Evolutionary conservation across 2,888 invertebrate species (phyloP), one percentile per base, ranked within the genome.

Genomic region (Amiota communis): DNA sequence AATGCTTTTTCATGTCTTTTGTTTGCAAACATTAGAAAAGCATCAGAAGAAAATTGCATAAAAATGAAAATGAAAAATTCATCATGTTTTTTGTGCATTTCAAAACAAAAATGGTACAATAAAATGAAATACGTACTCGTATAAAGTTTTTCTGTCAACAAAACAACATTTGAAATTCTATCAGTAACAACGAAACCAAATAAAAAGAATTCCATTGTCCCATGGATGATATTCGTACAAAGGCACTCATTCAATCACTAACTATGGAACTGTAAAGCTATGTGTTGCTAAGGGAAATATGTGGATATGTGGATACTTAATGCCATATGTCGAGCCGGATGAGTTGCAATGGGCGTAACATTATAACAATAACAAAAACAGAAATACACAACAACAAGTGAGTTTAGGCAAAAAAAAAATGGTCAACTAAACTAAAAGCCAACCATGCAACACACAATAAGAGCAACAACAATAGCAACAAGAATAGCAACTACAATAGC

Each of bases 101-200:
- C 20, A 3, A 15, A 71, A 49, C 12, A 49, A 6, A 23, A n/a
- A n/a, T n/a, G 3, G 3, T 11, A 68, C 36, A 63, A 20, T 8
- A 20, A 49, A 15, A 51, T 53, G 20, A 23, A 57, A 36, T 61
- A 61, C n/a, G n/a, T n/a, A n/a, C n/a, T n/a, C n/a, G n/a, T n/a
- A n/a, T 8, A 61, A 61, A 61, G 20, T 23, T 17, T 36, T 49
- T 51, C 49, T 73, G 73, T 73, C 77, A 82, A 83, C 85, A 81
- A 81, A 76, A 74, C 71, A 8, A 48, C 15, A 65, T 65, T 48
- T 65, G 65, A 65, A 65, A 65, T 65, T 65, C 65, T 65, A 65
- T 65, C 65, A 48, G 65, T 17, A 20, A 17, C 46, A 65, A 36
- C 0, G 36, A 6, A 36, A 36, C 8, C 6, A 36, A 36, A 36